Percentiles rank a stretch among this genome's conserved stretches.
These are phyloP conservation scores for Corythoichthys intestinalis DNA, from an alignment of 2,113 vertebrate species.

Conservation along the genomic window DNA sequence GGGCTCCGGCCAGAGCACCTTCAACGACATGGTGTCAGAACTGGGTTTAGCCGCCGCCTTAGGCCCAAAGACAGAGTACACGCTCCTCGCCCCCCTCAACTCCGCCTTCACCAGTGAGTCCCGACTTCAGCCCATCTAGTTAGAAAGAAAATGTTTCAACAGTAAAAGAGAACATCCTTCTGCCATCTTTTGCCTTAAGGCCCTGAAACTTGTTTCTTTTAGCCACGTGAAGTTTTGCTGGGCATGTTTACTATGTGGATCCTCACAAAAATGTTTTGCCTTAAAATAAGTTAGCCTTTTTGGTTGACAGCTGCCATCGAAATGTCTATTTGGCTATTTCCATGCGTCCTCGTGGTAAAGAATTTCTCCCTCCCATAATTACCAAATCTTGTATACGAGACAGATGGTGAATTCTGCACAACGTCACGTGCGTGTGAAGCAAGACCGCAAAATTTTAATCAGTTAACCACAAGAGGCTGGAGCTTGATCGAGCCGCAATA, in stretches of 20 bases:
- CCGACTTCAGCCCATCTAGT: neutral
- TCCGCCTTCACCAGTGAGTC: constrained; percentile 83
- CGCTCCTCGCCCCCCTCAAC: constrained; percentile 85
- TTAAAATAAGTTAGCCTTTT: too few species aligned
- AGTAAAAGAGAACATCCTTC: too few species aligned
- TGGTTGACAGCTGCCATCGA: too few species aligned
- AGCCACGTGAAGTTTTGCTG: neutral
- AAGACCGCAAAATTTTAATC: too few species aligned
- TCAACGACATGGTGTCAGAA: constrained; percentile 80
- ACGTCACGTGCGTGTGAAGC: neutral
- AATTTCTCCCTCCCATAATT: too few species aligned
- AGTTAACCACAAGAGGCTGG: too few species aligned
- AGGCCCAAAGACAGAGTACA: constrained; percentile 81
- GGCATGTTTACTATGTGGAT: neutral
- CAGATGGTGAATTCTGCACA: too few species aligned
- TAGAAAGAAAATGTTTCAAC: too few species aligned
- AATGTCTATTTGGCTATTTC: too few species aligned
- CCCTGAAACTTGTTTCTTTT: neutral
- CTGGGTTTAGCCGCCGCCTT: constrained; percentile 79
- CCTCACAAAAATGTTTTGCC: neutral
- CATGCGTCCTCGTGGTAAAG: too few species aligned
- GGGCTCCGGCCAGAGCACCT: constrained; percentile 79
- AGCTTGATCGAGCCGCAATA: too few species aligned
- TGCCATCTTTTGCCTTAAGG: neutral
- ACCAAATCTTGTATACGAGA: too few species aligned